Percentiles rank a stretch among this genome's conserved stretches.
These are phyloP conservation scores for Pedionomus torquatus DNA, from an alignment of 2,113 vertebrate species.

Conservation along the genomic window DNA sequence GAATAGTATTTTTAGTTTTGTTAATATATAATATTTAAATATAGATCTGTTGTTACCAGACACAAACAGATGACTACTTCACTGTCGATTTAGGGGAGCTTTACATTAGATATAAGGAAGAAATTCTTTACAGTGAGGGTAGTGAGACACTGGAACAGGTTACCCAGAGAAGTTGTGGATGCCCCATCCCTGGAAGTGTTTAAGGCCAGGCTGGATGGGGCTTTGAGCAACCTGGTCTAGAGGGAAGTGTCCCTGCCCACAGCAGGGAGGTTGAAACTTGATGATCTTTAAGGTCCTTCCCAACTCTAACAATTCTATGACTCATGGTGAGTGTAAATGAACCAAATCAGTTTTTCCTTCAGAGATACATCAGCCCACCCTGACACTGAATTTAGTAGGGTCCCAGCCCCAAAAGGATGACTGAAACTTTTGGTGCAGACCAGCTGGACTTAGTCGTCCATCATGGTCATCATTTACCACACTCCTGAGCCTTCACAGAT, in stretches of 20 bases:
- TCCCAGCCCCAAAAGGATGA: background rate
- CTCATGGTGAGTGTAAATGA: background rate
- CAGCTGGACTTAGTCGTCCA: background rate
- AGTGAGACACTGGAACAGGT: too few relatives aligned
- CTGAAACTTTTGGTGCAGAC: background rate
- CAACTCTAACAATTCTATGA: too few relatives aligned
- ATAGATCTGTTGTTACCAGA: background rate
- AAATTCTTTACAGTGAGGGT: too few relatives aligned
- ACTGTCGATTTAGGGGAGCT: too few relatives aligned
- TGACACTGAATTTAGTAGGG: background rate
- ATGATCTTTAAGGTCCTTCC: too few relatives aligned
- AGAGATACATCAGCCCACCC: background rate
- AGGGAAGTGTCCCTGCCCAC: too few relatives aligned
- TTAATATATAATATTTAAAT: background rate
- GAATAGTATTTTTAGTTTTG: background rate
- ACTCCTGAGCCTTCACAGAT: background rate
- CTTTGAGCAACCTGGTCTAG: too few relatives aligned
- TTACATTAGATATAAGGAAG: too few relatives aligned
- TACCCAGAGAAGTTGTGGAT: too few relatives aligned
- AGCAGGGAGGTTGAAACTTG: too few relatives aligned
- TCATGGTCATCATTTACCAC: background rate
- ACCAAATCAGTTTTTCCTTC: background rate
- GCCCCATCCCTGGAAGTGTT: too few relatives aligned
- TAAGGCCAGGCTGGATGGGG: too few relatives aligned
- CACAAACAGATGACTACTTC: background rate